These are phyloP conservation scores for Odocoileus hemionus DNA, from an alignment of 2,113 vertebrate species.

Conservation along the genomic window DNA sequence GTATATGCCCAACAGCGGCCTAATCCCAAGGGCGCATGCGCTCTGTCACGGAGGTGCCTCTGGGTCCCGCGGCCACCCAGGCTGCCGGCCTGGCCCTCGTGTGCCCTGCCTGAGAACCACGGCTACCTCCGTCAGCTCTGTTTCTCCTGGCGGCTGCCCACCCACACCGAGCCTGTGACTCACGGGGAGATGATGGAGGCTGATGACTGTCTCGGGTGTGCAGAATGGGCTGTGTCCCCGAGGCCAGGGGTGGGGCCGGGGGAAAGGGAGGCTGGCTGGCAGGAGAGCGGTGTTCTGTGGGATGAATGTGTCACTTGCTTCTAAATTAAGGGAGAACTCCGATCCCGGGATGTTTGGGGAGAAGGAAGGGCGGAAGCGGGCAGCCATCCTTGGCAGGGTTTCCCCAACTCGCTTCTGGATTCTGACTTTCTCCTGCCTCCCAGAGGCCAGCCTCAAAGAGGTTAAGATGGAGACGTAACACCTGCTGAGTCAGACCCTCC, in stretches of 20 bases:
- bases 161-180: background rate
- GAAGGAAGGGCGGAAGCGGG: background rate
- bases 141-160: background rate
- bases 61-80: fast-evolving
- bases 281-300: background rate
- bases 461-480: background rate
- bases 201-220: background rate
- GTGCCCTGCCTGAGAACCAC: background rate
- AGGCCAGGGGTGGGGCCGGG: background rate
- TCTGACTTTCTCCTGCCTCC: background rate
- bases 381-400: background rate
- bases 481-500: background rate
- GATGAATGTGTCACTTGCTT: background rate
- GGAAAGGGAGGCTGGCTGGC: background rate
- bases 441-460: background rate
- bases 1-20: background rate
- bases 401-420: background rate
- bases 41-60: background rate
- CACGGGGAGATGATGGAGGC: background rate
- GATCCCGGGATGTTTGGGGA: background rate
- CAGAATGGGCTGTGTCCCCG: background rate
- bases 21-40: fast-evolving
- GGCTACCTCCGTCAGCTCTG: background rate
- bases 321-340: background rate
- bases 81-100: background rate